Percentiles rank a stretch among this genome's conserved stretches.
Conservation (phyloP, 2,113 vertebrate species). For the Dipodomys merriami region DNA sequence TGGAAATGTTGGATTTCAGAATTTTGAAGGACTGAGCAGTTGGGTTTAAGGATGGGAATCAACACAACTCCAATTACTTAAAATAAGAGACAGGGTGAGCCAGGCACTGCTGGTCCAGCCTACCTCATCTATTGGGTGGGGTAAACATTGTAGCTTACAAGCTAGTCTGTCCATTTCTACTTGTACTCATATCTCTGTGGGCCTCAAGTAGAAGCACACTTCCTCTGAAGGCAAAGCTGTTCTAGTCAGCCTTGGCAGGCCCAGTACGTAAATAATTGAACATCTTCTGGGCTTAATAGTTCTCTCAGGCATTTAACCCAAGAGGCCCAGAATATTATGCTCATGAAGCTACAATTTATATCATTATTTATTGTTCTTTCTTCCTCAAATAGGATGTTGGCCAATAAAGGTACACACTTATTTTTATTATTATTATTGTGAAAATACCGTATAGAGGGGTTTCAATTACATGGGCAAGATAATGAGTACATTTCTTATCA, state of each 20-base stretch:
- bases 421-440: neutral
- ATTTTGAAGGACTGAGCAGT: neutral
- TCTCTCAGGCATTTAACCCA: constrained; percentile 5
- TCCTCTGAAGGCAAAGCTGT: neutral
- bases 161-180: neutral
- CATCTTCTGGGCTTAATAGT: constrained; percentile 37
- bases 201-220: constrained; percentile 10
- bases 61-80: neutral
- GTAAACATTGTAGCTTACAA: neutral
- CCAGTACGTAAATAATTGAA: neutral
- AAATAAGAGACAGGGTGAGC: neutral
- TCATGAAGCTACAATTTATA: neutral
- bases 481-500: too few species aligned
- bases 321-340: constrained; percentile 7
- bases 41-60: constrained; percentile 34
- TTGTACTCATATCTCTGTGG: neutral
- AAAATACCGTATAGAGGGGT: too few species aligned
- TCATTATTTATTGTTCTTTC: constrained; percentile 9
- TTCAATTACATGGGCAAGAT: too few species aligned
- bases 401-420: neutral
- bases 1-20: constrained; percentile 53
- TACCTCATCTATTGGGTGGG: neutral
- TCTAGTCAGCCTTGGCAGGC: neutral
- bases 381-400: constrained; percentile 28
- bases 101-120: neutral